These are phyloP conservation scores for Mantis religiosa DNA, from an alignment of 2,888 invertebrate genomes.

Conservation along the genomic window DNA sequence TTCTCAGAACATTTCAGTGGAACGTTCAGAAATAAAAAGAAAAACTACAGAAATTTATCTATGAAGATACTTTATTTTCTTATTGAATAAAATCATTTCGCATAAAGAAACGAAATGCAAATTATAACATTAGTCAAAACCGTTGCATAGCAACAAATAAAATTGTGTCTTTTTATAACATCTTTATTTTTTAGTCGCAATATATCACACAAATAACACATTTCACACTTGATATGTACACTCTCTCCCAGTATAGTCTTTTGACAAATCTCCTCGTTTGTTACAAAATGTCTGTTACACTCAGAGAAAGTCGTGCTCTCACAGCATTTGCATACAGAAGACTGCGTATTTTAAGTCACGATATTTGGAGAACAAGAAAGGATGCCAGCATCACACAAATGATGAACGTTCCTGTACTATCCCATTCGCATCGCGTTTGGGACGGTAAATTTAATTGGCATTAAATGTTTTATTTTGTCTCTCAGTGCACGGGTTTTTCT, in stretches of 20 bases:
- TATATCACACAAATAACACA: neutral
- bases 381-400: neutral
- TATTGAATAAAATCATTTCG: neutral
- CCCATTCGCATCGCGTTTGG: neutral
- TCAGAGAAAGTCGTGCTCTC: neutral
- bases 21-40: neutral
- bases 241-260: neutral
- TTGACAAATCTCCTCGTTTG: neutral
- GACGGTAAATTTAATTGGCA: neutral
- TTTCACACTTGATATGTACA: neutral
- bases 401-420: neutral
- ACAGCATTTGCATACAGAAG: neutral
- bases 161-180: neutral
- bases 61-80: neutral
- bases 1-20: no score
- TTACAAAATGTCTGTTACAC: neutral
- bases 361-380: neutral
- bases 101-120: neutral
- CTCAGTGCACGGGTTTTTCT: neutral
- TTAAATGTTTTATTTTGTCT: neutral
- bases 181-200: neutral
- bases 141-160: neutral
- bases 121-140: neutral
- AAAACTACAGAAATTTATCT: neutral
- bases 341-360: neutral